Conservation (phyloP, 2,888 invertebrate species). For the Biston betularia region DNA sequence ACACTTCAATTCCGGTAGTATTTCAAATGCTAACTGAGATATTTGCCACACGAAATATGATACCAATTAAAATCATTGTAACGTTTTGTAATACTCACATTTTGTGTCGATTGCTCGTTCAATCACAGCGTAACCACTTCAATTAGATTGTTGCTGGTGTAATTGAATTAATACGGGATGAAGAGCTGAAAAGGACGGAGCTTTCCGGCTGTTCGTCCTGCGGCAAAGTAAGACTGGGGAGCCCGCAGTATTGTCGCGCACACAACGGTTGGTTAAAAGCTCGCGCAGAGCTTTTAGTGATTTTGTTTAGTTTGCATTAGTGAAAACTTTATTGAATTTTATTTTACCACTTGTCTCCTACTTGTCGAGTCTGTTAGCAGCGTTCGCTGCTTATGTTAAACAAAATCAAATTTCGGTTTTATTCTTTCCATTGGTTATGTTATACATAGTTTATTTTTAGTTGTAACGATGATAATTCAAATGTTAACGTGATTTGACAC, state of each 20-base stretch:
- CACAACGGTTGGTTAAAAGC: conserved; percentile 57
- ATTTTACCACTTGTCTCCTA: no score
- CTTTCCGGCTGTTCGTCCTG: conserved; percentile 65
- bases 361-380: no score
- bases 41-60: neutral
- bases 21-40: neutral
- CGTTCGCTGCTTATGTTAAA: no score
- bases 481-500: no score
- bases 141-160: conserved; percentile 18
- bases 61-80: neutral
- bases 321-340: neutral
- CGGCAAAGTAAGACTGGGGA: conserved; percentile 75
- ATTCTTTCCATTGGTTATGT: no score
- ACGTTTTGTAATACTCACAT: conserved; percentile 19
- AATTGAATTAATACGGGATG: conserved; percentile 49
- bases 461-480: no score
- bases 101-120: conserved; percentile 21
- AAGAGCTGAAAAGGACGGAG: conserved; percentile 48
- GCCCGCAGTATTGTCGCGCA: conserved; percentile 78
- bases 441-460: no score
- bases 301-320: neutral
- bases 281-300: conserved; percentile 48
- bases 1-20: neutral
- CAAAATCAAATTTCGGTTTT: no score
- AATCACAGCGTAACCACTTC: conserved; percentile 30